phyloP scores from a whole-genome alignment of 2,113 vertebrate species.

The Phasianus colchicus region DNA sequence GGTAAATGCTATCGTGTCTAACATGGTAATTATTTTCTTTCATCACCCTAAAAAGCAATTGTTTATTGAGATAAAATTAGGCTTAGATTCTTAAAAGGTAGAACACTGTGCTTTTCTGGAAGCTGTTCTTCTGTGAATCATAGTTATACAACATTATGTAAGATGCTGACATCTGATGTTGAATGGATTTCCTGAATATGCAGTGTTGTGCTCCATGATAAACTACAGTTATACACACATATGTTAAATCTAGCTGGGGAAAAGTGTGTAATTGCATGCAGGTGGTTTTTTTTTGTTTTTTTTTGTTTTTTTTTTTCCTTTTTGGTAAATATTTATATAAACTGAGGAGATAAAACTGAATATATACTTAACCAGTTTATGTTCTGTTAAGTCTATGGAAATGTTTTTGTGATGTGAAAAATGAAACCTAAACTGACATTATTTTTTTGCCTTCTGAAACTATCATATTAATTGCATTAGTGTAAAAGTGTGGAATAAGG shows the following conservation, averaged over 20 bases:
- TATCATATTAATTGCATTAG: constrained; percentile 47
- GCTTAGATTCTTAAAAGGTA: constrained; percentile 50
- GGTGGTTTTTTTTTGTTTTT: too few species aligned
- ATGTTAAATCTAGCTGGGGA: constrained; percentile 18
- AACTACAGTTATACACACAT: constrained; percentile 40
- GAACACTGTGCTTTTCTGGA: constrained; percentile 42
- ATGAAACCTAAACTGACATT: constrained; percentile 45
- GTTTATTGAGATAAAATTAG: constrained; percentile 44
- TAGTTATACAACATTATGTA: constrained; percentile 22
- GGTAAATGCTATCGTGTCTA: constrained; percentile 51
- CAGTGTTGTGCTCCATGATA: not conserved
- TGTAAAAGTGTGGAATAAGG: constrained; percentile 58
- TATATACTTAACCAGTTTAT: constrained; percentile 8
- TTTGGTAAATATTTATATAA: not conserved
- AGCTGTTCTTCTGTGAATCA: constrained; percentile 31
- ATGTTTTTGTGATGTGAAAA: constrained; percentile 45
- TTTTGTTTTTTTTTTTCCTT: constrained; percentile 40
- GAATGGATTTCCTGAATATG: constrained; percentile 56
- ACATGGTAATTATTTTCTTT: constrained; percentile 38
- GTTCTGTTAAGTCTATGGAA: constrained; percentile 20
- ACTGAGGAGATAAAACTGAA: constrained; percentile 31
- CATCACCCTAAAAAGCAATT: not conserved
- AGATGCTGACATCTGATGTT: constrained; percentile 50
- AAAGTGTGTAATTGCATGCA: not conserved
- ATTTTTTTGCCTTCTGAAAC: constrained; percentile 24